Conservation (phyloP, 2,113 vertebrate genomes). For the Pipa parva region DNA sequence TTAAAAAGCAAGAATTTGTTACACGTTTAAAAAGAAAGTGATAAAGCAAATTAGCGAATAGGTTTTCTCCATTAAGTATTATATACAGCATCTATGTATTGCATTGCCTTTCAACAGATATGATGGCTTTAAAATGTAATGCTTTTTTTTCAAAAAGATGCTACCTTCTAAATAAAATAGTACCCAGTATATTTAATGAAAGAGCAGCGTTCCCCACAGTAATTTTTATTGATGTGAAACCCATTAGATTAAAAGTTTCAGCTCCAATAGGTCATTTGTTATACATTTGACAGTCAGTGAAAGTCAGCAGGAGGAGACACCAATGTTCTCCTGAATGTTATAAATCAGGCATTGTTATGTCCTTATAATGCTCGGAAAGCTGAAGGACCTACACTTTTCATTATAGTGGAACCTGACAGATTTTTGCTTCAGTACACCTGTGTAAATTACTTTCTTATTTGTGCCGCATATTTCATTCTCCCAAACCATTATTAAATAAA, state of each 20-base stretch:
- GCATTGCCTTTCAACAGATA: background rate
- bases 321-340: constrained; percentile 11
- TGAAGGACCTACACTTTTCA: constrained; percentile 18
- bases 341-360: constrained; percentile 33
- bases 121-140: background rate
- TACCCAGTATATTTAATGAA: constrained; percentile 11
- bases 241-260: constrained; percentile 6
- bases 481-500: constrained; percentile 13
- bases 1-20: too few relatives aligned
- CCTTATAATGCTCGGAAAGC: constrained; percentile 20
- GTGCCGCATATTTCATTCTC: constrained; percentile 7
- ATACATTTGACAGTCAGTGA: background rate
- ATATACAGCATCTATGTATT: background rate
- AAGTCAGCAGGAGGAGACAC: background rate
- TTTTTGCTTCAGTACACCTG: constrained; percentile 6
- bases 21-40: too few relatives aligned
- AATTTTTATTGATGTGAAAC: background rate
- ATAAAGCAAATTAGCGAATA: too few relatives aligned
- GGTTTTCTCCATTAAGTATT: too few relatives aligned
- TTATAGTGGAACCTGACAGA: constrained; percentile 14
- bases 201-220: background rate
- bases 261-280: constrained; percentile 11
- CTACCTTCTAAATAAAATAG: constrained; percentile 1
- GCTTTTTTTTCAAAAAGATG: background rate
- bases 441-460: constrained; percentile 17